phyloP scores from a whole-genome alignment of 1,140 invertebrate genomes.

The Phortica variegata region DNA sequence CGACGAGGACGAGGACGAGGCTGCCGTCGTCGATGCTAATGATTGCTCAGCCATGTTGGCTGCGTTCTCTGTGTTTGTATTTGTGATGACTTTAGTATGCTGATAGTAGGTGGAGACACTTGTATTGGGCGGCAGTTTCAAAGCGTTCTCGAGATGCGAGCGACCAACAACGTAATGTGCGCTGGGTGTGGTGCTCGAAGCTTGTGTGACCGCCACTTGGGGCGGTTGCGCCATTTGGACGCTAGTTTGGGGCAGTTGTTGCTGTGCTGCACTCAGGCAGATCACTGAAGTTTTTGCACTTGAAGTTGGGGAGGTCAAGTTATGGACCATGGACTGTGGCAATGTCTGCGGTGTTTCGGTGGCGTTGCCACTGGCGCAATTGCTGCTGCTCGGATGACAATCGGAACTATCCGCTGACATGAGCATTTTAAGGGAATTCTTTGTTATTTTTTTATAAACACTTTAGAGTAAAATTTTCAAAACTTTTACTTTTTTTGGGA shows the following conservation, averaged over 20 bases:
- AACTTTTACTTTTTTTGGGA: constrained; percentile 2
- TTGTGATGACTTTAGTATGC: constrained; percentile 38
- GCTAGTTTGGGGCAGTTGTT: constrained; percentile 7
- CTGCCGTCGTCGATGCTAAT: not conserved
- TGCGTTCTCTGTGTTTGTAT: constrained; percentile 2
- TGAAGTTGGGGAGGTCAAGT: constrained; percentile 10
- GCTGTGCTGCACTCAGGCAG: constrained; percentile 26
- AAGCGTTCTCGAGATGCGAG: constrained; percentile 47
- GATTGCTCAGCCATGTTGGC: not conserved
- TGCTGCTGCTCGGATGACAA: constrained; percentile 36
- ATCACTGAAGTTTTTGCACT: constrained; percentile 43
- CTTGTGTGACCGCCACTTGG: constrained; percentile 9
- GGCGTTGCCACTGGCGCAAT: constrained; percentile 12
- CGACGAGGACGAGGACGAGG: constrained; percentile 18
- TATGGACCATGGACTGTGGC: too few relatives aligned
- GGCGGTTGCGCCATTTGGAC: not conserved
- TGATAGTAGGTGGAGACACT: constrained; percentile 54
- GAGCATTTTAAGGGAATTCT: constrained; percentile 48
- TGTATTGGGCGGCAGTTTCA: constrained; percentile 48
- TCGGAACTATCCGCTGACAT: constrained; percentile 57
- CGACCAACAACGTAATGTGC: constrained; percentile 31
- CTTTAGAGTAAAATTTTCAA: constrained; percentile 8
- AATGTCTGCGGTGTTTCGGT: constrained; percentile 15
- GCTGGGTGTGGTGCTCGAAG: constrained; percentile 16
- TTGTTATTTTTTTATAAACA: constrained; percentile 14